A percentile compares a stretch with the other conserved stretches of the same genome.
These are phyloP conservation scores for Hybos culiciformis DNA, from an alignment of 2,888 invertebrate species.

Conservation along the genomic window DNA sequence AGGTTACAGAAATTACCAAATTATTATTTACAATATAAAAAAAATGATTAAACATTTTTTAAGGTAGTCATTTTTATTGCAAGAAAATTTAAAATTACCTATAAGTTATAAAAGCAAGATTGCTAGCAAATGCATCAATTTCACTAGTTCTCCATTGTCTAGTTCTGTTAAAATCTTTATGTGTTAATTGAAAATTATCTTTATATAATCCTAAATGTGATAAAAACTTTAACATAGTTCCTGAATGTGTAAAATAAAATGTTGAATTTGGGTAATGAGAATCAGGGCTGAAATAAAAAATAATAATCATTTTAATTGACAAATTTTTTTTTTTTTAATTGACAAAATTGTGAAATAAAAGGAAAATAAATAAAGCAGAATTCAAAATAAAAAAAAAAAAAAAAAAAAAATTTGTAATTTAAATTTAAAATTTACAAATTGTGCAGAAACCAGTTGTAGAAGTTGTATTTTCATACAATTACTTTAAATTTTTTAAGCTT, in stretches of 20 bases:
- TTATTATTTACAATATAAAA: too few relatives aligned
- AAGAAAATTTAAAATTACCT: conserved; percentile 44
- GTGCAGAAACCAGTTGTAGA: too few relatives aligned
- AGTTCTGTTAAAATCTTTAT: conserved; percentile 36
- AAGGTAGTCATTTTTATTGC: too few relatives aligned
- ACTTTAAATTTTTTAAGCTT: background rate
- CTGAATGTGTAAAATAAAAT: conserved; percentile 72
- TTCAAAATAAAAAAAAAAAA: background rate
- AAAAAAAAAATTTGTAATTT: background rate
- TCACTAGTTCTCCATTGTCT: conserved; percentile 45
- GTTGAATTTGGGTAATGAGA: conserved; percentile 38
- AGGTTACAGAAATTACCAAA: too few relatives aligned
- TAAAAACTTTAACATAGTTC: conserved; percentile 61
- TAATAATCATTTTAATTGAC: too few relatives aligned
- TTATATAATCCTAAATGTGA: conserved; percentile 59
- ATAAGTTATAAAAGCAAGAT: conserved; percentile 61
- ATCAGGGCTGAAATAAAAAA: conserved; percentile 19
- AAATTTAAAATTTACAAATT: too few relatives aligned
- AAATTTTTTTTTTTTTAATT: background rate
- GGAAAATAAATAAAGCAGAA: too few relatives aligned
- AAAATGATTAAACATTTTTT: too few relatives aligned
- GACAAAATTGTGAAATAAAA: too few relatives aligned
- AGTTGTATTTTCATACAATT: background rate
- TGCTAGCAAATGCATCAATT: conserved; percentile 69
- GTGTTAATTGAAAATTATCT: conserved; percentile 46